These are phyloP conservation scores for Calyptomena viridis DNA, from an alignment of 2,113 vertebrate species.

Conservation along the genomic window DNA sequence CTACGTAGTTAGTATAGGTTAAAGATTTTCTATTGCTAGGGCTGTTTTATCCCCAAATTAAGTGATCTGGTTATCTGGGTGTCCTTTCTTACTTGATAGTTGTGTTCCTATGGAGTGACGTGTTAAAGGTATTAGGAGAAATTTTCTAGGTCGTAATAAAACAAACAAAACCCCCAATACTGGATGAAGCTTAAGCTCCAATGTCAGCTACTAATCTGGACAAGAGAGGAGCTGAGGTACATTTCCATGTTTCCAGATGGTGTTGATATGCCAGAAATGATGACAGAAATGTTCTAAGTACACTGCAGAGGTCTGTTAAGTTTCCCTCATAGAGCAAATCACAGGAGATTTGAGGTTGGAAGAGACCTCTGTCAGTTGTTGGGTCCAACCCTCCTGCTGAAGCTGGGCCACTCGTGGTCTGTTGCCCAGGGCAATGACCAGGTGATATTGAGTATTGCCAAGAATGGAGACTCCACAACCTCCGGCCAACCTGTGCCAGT, in stretches of 20 bases:
- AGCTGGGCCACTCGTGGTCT: background rate
- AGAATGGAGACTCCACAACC: background rate
- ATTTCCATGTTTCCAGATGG: background rate
- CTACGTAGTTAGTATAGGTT: background rate
- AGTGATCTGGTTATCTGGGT: background rate
- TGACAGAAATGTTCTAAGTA: background rate
- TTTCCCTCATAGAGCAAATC: background rate
- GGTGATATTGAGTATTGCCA: background rate
- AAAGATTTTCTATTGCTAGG: background rate
- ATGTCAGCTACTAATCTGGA: background rate
- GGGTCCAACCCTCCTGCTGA: accelerated
- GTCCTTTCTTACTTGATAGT: background rate
- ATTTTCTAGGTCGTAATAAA: background rate
- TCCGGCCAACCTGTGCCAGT: background rate
- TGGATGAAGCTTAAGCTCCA: background rate
- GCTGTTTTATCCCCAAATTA: background rate
- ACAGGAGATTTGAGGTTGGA: background rate
- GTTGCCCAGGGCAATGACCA: background rate
- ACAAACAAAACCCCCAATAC: background rate
- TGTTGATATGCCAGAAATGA: background rate
- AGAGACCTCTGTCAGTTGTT: background rate
- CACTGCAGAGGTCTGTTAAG: background rate
- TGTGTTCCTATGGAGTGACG: background rate
- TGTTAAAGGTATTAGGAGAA: background rate
- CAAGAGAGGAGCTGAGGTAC: background rate